A percentile compares a stretch with the other conserved stretches of the same genome.
Evolutionary conservation across 2,113 vertebrate species (phyloP).

Genomic region (Cettia cetti): DNA sequence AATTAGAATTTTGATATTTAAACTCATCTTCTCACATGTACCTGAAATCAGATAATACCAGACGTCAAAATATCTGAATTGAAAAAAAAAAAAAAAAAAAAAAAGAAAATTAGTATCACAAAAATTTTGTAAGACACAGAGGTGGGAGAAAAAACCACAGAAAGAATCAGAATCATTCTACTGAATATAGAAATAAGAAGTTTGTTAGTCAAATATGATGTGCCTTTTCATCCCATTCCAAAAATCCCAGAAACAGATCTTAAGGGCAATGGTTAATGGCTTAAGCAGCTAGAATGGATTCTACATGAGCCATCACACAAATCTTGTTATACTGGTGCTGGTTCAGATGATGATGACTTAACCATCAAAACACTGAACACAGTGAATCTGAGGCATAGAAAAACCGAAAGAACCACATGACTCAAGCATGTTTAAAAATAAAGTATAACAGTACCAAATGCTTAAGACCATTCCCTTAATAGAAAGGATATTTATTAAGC

Average conservation of each 20-base stretch:
- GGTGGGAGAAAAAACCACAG: neutral
- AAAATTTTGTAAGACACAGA: neutral
- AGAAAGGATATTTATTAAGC: neutral
- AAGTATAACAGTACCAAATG: neutral
- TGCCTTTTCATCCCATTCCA: neutral
- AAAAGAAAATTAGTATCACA: neutral
- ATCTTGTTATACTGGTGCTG: neutral
- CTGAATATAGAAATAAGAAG: neutral
- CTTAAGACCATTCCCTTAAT: neutral
- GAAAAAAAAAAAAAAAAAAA: neutral
- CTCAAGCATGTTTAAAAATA: neutral
- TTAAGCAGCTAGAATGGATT: neutral
- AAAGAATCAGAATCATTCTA: neutral
- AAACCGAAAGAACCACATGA: neutral
- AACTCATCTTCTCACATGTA: neutral
- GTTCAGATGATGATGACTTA: neutral
- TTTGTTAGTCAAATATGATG: neutral
- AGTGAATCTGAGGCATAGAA: neutral
- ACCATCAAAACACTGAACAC: neutral
- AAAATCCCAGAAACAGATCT: neutral
- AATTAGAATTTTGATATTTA: neutral
- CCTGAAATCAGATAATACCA: neutral
- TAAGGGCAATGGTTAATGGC: neutral
- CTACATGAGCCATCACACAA: neutral
- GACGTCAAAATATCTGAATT: neutral